Conservation (phyloP, 1,140 invertebrate genomes). For the Tetragnatha versicolor region DNA sequence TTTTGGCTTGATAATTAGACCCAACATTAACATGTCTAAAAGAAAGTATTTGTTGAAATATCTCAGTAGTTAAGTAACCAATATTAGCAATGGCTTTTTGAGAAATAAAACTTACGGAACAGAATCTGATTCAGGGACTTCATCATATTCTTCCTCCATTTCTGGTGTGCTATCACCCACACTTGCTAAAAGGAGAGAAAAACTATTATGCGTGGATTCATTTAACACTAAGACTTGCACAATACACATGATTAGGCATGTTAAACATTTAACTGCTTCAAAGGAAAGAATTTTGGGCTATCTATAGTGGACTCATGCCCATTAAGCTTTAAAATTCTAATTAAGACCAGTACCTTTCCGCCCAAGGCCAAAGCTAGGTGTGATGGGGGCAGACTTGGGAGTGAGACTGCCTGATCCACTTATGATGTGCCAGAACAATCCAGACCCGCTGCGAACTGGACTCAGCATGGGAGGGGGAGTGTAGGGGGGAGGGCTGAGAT, state of each 20-base stretch:
- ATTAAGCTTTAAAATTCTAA: not conserved
- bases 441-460: conserved; percentile 84
- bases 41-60: not conserved
- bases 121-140: conserved; percentile 66
- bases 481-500: conserved; percentile 70
- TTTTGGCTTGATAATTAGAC: conserved; percentile 82
- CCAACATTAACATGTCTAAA: conserved; percentile 87
- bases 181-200: conserved; percentile 42
- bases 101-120: conserved; percentile 62
- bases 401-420: conserved; percentile 58
- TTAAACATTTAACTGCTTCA: no score
- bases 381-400: conserved; percentile 60
- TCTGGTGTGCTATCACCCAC: conserved; percentile 32
- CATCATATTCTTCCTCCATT: conserved; percentile 58
- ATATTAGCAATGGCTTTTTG: not conserved
- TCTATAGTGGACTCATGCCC: no score
- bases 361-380: conserved; percentile 54
- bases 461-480: conserved; percentile 92
- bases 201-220: not conserved
- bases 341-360: conserved; percentile 39
- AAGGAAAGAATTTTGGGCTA: no score
- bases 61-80: not conserved
- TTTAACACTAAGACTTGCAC: no score
- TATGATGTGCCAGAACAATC: conserved; percentile 75
- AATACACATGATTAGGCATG: no score